Percentiles rank a stretch among this genome's conserved stretches.
phyloP scores from a whole-genome alignment of 2,888 invertebrate genomes.

The Limnephilus marmoratus region DNA sequence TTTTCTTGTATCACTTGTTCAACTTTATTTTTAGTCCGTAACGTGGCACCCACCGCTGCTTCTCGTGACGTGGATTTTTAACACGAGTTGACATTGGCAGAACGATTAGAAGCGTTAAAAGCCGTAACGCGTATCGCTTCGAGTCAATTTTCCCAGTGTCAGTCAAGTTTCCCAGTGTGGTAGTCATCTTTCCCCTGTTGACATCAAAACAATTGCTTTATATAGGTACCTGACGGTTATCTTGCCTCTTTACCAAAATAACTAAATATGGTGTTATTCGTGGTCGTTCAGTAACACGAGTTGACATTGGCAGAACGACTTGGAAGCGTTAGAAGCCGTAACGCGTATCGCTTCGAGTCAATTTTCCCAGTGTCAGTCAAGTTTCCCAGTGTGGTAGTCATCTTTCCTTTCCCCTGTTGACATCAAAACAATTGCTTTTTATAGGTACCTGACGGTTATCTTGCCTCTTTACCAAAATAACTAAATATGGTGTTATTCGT shows the following conservation, averaged over 20 bases:
- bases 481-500: background rate
- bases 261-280: background rate
- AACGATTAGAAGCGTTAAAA: background rate
- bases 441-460: background rate
- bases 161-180: background rate
- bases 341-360: conserved; percentile 17
- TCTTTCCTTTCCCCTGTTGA: background rate
- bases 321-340: background rate
- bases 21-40: conserved; percentile 3
- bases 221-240: background rate
- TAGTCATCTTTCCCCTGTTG: background rate
- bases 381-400: background rate
- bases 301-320: conserved; percentile 36
- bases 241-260: background rate
- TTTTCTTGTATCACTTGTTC: background rate
- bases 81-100: conserved; percentile 42
- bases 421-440: background rate
- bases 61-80: conserved; percentile 3
- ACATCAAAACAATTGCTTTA: background rate
- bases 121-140: conserved; percentile 8
- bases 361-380: too few species aligned
- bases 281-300: background rate
- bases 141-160: conserved; percentile 37
- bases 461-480: background rate
- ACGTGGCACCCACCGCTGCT: background rate